Conservation (phyloP, 2,888 invertebrate species). For the Hipparchia sbordonii region DNA sequence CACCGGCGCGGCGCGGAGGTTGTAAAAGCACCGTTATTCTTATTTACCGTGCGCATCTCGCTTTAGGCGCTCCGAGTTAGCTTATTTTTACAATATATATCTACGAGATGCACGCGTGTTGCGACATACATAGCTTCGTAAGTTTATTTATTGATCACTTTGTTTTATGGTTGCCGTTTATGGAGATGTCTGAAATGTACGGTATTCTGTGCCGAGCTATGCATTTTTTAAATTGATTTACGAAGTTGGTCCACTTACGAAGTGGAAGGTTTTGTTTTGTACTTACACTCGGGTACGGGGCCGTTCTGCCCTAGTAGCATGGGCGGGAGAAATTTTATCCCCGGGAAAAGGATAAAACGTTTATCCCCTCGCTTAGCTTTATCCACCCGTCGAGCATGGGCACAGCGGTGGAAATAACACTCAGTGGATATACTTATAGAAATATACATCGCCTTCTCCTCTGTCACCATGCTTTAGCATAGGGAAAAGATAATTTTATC, state of each 20-base stretch:
- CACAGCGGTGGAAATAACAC: too few relatives aligned
- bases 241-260: background rate
- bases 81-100: conserved; percentile 60
- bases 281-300: background rate
- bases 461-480: too few relatives aligned
- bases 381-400: too few relatives aligned
- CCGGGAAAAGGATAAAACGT: too few relatives aligned
- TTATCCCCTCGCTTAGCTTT: too few relatives aligned
- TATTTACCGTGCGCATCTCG: conserved; percentile 80
- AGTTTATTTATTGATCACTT: conserved; percentile 38
- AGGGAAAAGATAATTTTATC: too few relatives aligned
- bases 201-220: background rate
- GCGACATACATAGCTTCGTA: conserved; percentile 33
- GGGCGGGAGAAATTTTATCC: too few relatives aligned
- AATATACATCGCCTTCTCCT: too few relatives aligned
- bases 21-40: conserved; percentile 80
- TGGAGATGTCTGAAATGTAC: conserved; percentile 17
- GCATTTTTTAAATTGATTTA: background rate
- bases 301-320: too few relatives aligned
- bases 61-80: conserved; percentile 64
- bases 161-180: conserved; percentile 18
- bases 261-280: background rate
- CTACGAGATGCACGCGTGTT: conserved; percentile 38
- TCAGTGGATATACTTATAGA: too few relatives aligned
- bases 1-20: conserved; percentile 60